A percentile compares a stretch with the other conserved stretches of the same genome.
These are phyloP conservation scores for Eumeta japonica DNA, from an alignment of 1,140 invertebrate species.

Conservation along the genomic window DNA sequence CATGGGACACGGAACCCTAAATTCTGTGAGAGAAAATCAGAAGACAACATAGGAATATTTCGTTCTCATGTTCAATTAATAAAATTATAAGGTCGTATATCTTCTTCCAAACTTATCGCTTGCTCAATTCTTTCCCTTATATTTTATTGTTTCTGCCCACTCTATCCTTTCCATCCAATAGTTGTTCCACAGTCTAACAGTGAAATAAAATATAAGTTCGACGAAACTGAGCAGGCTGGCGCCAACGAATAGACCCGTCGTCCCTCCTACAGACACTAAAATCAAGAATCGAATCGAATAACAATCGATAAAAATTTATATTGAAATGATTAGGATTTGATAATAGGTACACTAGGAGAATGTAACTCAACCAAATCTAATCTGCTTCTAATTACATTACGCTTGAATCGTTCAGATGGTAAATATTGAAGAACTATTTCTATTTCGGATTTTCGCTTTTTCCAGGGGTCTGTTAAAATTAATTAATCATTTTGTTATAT, in stretches of 20 bases:
- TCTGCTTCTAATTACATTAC: constrained; percentile 62
- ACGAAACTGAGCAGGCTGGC: constrained; percentile 65
- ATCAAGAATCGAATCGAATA: constrained; percentile 9
- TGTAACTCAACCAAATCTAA: constrained; percentile 60
- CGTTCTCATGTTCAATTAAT: too few relatives aligned
- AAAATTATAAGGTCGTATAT: too few relatives aligned
- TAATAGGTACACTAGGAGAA: too few relatives aligned
- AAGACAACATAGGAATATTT: too few relatives aligned
- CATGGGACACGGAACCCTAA: too few relatives aligned
- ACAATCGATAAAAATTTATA: not conserved
- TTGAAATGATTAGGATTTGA: not conserved
- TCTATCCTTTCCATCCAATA: constrained; percentile 16
- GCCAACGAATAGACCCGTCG: constrained; percentile 63
- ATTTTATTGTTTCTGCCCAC: not conserved
- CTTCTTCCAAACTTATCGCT: too few relatives aligned
- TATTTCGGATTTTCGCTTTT: constrained; percentile 41
- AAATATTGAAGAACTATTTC: constrained; percentile 58
- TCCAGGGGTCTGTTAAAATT: constrained; percentile 14
- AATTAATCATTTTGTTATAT: too few relatives aligned
- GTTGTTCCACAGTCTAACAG: constrained; percentile 32
- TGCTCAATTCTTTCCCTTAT: too few relatives aligned
- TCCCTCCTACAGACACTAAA: constrained; percentile 65
- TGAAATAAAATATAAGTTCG: constrained; percentile 56
- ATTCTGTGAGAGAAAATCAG: too few relatives aligned
- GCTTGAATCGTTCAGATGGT: constrained; percentile 62